A percentile compares a stretch with the other conserved stretches of the same genome.
Evolutionary conservation across 2,113 vertebrate species (phyloP).

Genomic region (Actenoides lindsayi): DNA sequence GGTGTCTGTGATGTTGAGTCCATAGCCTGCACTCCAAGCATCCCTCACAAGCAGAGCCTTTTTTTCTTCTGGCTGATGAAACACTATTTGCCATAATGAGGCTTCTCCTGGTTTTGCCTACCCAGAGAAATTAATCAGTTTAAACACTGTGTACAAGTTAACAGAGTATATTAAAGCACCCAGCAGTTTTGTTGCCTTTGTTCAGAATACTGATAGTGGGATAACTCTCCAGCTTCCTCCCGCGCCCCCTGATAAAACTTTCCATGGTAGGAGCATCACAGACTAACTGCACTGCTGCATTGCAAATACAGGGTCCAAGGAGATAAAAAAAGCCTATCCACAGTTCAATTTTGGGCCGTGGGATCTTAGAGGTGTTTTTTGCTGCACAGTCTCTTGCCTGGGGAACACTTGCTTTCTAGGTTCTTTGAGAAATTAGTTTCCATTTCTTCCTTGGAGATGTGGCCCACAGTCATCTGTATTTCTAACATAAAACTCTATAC

Average conservation of each 20-base stretch:
- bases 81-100: conserved; percentile 66
- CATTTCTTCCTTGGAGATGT: neutral
- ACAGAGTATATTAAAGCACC: neutral
- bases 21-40: conserved; percentile 60
- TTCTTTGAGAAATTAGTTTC: neutral
- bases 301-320: neutral
- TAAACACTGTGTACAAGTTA: neutral
- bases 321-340: neutral
- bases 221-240: neutral
- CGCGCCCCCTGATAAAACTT: neutral
- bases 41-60: conserved; percentile 35
- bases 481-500: neutral
- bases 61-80: conserved; percentile 41
- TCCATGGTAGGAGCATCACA: neutral
- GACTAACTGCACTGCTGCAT: neutral
- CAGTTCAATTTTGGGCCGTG: neutral
- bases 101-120: conserved; percentile 8
- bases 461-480: neutral
- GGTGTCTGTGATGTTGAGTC: conserved; percentile 42
- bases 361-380: neutral
- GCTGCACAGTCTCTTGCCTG: neutral
- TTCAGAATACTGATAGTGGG: neutral
- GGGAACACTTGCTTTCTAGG: neutral
- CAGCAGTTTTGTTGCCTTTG: neutral
- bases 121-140: neutral